Percentiles rank a stretch among this genome's conserved stretches.
phyloP scores from a whole-genome alignment of 1,140 invertebrate species.

The Lucilia sericata region DNA sequence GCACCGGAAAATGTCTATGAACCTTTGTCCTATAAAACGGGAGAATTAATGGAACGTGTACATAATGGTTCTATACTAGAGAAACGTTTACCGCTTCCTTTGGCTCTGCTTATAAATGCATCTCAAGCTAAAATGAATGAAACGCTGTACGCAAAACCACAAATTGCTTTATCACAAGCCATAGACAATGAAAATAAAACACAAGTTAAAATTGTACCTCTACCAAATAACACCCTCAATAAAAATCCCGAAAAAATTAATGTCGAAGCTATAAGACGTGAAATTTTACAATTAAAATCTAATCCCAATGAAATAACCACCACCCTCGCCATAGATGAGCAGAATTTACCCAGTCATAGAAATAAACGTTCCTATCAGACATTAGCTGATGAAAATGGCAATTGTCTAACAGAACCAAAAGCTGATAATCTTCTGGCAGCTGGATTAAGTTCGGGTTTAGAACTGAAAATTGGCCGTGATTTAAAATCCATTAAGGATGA shows the following conservation, averaged over 20 bases:
- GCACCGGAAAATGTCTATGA: conserved; percentile 55
- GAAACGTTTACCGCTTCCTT: conserved; percentile 56
- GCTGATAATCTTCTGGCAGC: conserved; percentile 40
- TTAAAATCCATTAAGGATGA: conserved; percentile 54
- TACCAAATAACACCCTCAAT: neutral
- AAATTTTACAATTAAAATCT: conserved; percentile 54
- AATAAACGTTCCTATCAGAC: conserved; percentile 13
- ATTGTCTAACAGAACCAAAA: conserved; percentile 57
- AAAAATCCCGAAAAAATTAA: conserved; percentile 55
- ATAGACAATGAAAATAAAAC: conserved; percentile 7
- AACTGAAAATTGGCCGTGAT: conserved; percentile 61
- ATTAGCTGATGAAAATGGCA: conserved; percentile 48
- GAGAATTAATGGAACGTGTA: conserved; percentile 53
- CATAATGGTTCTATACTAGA: conserved; percentile 53
- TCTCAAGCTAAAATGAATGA: conserved; percentile 44
- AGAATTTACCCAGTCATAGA: neutral
- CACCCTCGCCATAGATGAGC: conserved; percentile 29
- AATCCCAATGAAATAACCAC: conserved; percentile 36
- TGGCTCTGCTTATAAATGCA: conserved; percentile 58
- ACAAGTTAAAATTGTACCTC: neutral
- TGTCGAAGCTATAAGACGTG: conserved; percentile 61
- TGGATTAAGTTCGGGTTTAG: conserved; percentile 46
- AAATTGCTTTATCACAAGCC: conserved; percentile 7
- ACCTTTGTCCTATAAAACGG: conserved; percentile 63
- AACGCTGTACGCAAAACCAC: neutral